Evolutionary conservation across 92 coral and sea anemone genomes (phyloP).

Genomic region (Scolanthus callimorphus): DNA sequence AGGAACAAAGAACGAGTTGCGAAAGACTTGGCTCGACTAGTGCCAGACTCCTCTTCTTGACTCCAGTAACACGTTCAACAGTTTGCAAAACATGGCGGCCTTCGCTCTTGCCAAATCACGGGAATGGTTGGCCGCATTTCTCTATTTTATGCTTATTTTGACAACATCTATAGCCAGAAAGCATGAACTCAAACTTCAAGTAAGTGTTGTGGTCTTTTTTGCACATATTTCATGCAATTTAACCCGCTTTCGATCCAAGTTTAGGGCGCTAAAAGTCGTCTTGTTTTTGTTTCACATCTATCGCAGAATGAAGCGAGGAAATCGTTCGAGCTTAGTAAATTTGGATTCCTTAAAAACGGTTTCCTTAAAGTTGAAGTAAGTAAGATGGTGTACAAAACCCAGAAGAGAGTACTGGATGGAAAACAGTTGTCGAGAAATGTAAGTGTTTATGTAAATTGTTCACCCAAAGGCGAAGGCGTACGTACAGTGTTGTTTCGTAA

Average conservation of each 20-base stretch:
- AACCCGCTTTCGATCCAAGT: background rate
- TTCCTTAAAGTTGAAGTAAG: slow-evolving; percentile 55
- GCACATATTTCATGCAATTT: too few species aligned
- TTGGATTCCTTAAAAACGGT: slow-evolving; percentile 80
- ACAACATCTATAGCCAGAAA: slow-evolving; percentile 8
- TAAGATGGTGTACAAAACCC: slow-evolving; percentile 19
- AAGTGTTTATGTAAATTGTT: slow-evolving; percentile 7
- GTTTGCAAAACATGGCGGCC: slow-evolving; percentile 66
- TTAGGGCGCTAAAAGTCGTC: background rate
- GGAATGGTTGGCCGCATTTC: slow-evolving; percentile 10
- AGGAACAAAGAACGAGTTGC: too few species aligned
- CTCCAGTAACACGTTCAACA: slow-evolving; percentile 22
- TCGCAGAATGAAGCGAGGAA: slow-evolving; percentile 64
- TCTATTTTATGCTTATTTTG: slow-evolving; percentile 14
- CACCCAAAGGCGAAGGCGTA: background rate
- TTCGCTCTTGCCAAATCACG: slow-evolving; percentile 1
- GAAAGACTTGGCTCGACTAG: too few species aligned
- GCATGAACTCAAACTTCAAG: slow-evolving; percentile 26
- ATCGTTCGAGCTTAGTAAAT: slow-evolving; percentile 80
- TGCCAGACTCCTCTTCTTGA: too few species aligned
- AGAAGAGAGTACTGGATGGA: slow-evolving; percentile 2
- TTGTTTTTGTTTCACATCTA: slow-evolving; percentile 7
- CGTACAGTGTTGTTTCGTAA: background rate
- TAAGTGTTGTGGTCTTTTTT: slow-evolving; percentile 4
- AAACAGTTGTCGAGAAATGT: slow-evolving; percentile 12